Evolutionary conservation across 2,888 invertebrate genomes (phyloP).

Genomic region (Andrena fulva): DNA sequence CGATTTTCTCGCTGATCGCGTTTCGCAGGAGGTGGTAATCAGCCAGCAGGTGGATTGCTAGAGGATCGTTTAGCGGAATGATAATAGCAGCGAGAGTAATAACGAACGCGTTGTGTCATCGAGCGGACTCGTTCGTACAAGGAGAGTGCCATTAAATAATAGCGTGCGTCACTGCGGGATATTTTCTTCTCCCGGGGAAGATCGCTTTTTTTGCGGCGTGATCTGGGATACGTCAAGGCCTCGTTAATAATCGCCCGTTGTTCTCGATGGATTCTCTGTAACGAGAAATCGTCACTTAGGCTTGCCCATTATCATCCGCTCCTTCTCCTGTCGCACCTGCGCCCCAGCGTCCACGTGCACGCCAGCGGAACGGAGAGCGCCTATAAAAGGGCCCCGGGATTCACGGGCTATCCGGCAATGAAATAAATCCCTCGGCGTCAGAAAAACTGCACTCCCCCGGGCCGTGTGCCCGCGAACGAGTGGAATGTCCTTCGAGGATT

Average conservation of each 20-base stretch:
- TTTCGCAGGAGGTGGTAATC: too few relatives aligned
- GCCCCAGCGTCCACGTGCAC: not conserved
- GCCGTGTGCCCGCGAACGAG: slow-evolving; percentile 8
- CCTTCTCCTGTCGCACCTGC: not conserved
- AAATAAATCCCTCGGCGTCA: slow-evolving; percentile 15
- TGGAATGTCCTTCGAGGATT: slow-evolving; percentile 50
- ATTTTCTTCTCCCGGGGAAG: slow-evolving; percentile 27
- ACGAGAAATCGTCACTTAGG: not conserved
- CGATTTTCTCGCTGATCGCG: too few relatives aligned
- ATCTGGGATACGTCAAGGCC: slow-evolving; percentile 44
- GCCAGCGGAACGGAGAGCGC: too few relatives aligned
- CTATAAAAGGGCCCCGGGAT: not conserved
- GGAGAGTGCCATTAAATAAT: slow-evolving; percentile 35
- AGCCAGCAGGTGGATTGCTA: not conserved
- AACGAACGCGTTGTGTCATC: not conserved
- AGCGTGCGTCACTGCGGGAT: slow-evolving; percentile 35
- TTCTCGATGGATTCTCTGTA: not conserved
- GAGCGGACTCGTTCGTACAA: slow-evolving; percentile 28
- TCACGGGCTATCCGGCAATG: slow-evolving; percentile 6
- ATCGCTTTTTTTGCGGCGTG: slow-evolving; percentile 8
- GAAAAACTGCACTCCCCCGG: slow-evolving; percentile 20
- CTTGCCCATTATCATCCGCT: not conserved
- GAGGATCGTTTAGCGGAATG: not conserved
- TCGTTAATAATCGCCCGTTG: slow-evolving; percentile 49
- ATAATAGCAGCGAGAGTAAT: slow-evolving; percentile 22